Evolutionary conservation across 2,888 invertebrate species (phyloP), one percentile per base, ranked within the genome.

Genomic region (Adelognathus sp.): DNA sequence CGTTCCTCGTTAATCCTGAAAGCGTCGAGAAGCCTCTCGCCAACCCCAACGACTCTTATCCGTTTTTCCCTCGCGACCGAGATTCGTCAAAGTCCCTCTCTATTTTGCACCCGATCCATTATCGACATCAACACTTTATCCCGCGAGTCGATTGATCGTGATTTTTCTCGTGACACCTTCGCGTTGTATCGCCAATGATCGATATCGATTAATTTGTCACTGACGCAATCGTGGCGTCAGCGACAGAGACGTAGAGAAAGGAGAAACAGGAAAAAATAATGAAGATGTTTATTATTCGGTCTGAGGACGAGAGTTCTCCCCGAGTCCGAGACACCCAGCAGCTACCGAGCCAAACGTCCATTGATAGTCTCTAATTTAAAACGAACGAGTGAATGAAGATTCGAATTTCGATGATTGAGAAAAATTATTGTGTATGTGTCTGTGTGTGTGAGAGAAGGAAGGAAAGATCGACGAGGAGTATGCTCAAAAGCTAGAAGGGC

Each of bases 341-440:
- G 79, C 79, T 79, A 79, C 79, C 70, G 73, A 79, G 79, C 72
- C 77, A 82, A 82, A 82, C 82, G 82, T 82, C 81, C 81, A 82
- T 79, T 79, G 72, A 69, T 81, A 82, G 82, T 81, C 74, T 76
- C 76, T 81, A 79, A 77, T 75, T 67, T 67, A 81, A 66, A 67
- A 71, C 39, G 46, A 79, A 71, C 67, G 79, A 76, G 54, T 63
- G 72, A 72, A n/a, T n/a, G n/a, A n/a, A n/a, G 11, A 21, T 44
- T 50, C 11, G n/a, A 72, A n/a, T n/a, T 66, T 61, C 72, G 72
- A 18, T 52, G 75, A 66, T 71, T 66, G n/a, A n/a, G n/a, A 31
- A 63, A 73, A 69, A 31, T 67, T 67, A 72, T 69, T 61, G 72
- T 63, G 54, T 21, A 33, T 44, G 71, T 27, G 41, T 54, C 31